Percentiles rank a stretch among this genome's conserved stretches.
Evolutionary conservation across 2,888 invertebrate species (phyloP).

Genomic region (Xanthorhoe spadicearia): DNA sequence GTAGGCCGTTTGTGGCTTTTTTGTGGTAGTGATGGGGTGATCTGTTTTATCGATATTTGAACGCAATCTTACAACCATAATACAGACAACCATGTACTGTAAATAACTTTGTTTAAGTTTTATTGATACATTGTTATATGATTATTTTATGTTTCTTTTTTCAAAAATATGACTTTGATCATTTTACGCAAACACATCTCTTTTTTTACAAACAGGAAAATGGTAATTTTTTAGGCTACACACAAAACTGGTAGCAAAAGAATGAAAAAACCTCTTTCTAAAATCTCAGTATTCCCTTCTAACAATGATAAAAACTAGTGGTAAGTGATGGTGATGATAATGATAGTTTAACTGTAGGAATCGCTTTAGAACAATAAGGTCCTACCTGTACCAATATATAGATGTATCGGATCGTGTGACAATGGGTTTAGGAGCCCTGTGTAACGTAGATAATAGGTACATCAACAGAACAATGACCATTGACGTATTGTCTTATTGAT

Average conservation of each 20-base stretch:
- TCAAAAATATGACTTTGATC: too few species aligned
- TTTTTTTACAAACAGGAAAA: too few species aligned
- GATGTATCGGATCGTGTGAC: background rate
- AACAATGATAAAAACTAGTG: background rate
- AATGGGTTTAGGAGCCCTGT: background rate
- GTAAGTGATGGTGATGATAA: background rate
- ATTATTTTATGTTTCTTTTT: too few species aligned
- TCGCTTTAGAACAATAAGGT: background rate
- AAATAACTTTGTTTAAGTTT: too few species aligned
- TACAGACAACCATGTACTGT: too few species aligned
- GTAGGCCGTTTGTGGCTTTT: slow-evolving; percentile 37
- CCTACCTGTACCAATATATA: background rate
- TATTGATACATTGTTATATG: too few species aligned
- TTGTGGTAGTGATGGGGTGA: slow-evolving; percentile 31
- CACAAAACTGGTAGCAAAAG: too few species aligned
- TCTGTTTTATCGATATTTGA: slow-evolving; percentile 2
- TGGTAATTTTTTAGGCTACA: too few species aligned
- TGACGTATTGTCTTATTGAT: slow-evolving; percentile 17
- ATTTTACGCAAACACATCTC: too few species aligned
- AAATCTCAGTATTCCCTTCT: too few species aligned
- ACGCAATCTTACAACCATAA: background rate
- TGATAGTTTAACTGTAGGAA: background rate
- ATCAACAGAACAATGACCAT: slow-evolving; percentile 9
- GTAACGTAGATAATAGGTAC: background rate
- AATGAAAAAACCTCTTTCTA: too few species aligned